A percentile compares a stretch with the other conserved stretches of the same genome.
Evolutionary conservation across 1,140 invertebrate species (phyloP).

Genomic region (Hyphantria cunea): DNA sequence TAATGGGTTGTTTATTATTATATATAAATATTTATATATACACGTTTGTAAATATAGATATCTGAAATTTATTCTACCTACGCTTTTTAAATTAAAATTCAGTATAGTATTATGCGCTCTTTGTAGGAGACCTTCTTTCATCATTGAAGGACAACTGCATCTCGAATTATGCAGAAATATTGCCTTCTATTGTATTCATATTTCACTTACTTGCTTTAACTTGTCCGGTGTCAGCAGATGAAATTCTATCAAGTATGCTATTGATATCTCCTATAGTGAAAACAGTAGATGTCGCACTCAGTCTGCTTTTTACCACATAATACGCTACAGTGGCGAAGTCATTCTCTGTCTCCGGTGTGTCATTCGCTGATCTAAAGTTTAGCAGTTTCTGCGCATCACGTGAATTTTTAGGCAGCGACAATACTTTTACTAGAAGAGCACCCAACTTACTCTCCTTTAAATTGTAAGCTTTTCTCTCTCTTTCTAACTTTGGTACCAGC

Average conservation of each 20-base stretch:
- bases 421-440: conserved; percentile 53
- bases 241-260: conserved; percentile 60
- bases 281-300: conserved; percentile 35
- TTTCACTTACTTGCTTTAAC: conserved; percentile 52
- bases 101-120: no score
- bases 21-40: no score
- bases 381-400: conserved; percentile 53
- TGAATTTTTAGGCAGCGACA: conserved; percentile 56
- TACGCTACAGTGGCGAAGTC: conserved; percentile 63
- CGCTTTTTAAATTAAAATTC: no score
- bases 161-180: no score
- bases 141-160: no score
- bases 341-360: conserved; percentile 44
- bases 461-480: conserved; percentile 65
- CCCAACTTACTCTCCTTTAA: conserved; percentile 66
- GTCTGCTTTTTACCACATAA: conserved; percentile 53
- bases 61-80: no score
- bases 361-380: conserved; percentile 51
- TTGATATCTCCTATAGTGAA: conserved; percentile 58
- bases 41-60: no score
- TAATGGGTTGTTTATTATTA: no score
- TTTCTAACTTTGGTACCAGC: conserved; percentile 57
- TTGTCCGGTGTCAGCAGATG: conserved; percentile 50
- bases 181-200: no score
- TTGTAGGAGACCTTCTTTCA: no score